These are phyloP conservation scores for Microctonus brassicae DNA, from an alignment of 2,888 invertebrate genomes.

Conservation along the genomic window DNA sequence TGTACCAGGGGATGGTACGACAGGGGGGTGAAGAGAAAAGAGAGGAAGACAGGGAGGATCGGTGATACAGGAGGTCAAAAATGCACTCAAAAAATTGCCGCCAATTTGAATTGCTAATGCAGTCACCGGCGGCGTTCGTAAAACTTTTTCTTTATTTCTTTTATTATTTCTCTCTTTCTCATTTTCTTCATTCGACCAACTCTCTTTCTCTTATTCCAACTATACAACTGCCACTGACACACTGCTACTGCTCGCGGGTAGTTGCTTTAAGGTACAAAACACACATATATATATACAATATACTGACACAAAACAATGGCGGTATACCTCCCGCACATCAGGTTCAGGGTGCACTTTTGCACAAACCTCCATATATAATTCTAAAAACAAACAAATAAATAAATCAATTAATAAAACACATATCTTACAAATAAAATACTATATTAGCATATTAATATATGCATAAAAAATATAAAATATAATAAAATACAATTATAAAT, in stretches of 20 bases:
- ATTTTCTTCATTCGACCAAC: slow-evolving; percentile 23
- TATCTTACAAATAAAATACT: too few species aligned
- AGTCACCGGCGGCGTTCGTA: slow-evolving; percentile 53
- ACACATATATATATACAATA: not conserved
- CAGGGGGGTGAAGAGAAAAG: slow-evolving; percentile 51
- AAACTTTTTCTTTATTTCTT: slow-evolving; percentile 39
- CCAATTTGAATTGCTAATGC: slow-evolving; percentile 70
- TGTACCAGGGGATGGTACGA: slow-evolving; percentile 15
- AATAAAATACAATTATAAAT: too few species aligned
- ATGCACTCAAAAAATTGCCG: slow-evolving; percentile 70
- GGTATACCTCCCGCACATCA: slow-evolving; percentile 62
- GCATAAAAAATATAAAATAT: too few species aligned
- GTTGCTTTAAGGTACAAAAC: slow-evolving; percentile 37
- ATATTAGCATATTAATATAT: too few species aligned
- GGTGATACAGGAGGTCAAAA: slow-evolving; percentile 70
- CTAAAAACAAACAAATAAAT: not conserved
- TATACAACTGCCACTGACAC: slow-evolving; percentile 27
- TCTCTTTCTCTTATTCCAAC: slow-evolving; percentile 28
- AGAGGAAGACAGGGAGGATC: slow-evolving; percentile 32
- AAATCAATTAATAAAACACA: not conserved
- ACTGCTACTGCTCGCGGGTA: slow-evolving; percentile 27
- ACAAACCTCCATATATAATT: slow-evolving; percentile 54
- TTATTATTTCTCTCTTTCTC: slow-evolving; percentile 31
- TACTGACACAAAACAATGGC: slow-evolving; percentile 68
- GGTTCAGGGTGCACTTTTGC: slow-evolving; percentile 61